phyloP scores from a whole-genome alignment of 1,140 invertebrate genomes.

The Thalassaphorura encarpata region DNA sequence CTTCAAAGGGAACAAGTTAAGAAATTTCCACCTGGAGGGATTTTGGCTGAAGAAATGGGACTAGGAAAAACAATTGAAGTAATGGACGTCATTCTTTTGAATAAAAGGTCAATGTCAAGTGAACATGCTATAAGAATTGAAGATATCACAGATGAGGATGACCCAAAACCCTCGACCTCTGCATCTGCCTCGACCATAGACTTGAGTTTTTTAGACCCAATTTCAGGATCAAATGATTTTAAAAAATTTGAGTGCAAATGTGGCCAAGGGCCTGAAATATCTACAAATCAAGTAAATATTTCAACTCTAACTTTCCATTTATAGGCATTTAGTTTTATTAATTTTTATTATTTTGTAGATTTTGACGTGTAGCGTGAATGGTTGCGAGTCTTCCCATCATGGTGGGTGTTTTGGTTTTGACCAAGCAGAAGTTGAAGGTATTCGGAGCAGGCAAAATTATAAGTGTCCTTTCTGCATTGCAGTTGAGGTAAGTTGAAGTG shows the following conservation, averaged over 20 bases:
- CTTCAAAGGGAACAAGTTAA: conserved; percentile 35
- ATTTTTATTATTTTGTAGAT: conserved; percentile 25
- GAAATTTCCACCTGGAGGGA: conserved; percentile 50
- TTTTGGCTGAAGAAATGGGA: conserved; percentile 73
- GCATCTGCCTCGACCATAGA: no score
- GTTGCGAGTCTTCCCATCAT: conserved; percentile 53
- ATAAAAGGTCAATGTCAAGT: no score
- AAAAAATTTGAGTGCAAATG: conserved; percentile 35
- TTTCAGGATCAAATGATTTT: conserved; percentile 29
- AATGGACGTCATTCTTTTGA: conserved; percentile 52
- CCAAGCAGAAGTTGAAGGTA: conserved; percentile 36
- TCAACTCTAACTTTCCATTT: no score
- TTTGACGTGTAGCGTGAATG: conserved; percentile 43
- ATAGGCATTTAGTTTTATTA: no score
- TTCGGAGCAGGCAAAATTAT: conserved; percentile 38
- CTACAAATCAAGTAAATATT: no score
- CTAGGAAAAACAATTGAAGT: conserved; percentile 73
- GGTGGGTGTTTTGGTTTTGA: conserved; percentile 49
- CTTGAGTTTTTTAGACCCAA: conserved; percentile 34
- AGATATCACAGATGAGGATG: no score
- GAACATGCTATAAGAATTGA: no score
- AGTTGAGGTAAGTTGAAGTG: conserved; percentile 29
- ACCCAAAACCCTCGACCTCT: no score
- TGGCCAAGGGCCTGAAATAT: conserved; percentile 8
- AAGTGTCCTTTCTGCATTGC: conserved; percentile 52